Evolutionary conservation across 2,888 invertebrate genomes (phyloP).

Genomic region (Ophion obscuratus): DNA sequence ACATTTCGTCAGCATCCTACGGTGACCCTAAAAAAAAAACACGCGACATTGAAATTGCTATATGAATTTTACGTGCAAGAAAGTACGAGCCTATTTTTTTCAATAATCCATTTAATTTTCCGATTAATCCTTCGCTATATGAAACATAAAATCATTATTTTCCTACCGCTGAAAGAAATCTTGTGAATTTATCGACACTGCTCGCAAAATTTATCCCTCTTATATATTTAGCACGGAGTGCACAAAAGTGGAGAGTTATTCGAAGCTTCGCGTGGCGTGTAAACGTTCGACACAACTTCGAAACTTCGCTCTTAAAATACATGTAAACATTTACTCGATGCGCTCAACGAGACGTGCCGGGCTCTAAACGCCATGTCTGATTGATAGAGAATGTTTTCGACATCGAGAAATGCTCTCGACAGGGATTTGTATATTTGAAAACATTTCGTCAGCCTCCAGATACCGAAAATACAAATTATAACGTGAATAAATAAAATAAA

Average conservation of each 20-base stretch:
- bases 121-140: background rate
- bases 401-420: slow-evolving; percentile 5
- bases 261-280: slow-evolving; percentile 30
- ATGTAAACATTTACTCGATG: slow-evolving; percentile 47
- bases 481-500: background rate
- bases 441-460: background rate
- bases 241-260: slow-evolving; percentile 20
- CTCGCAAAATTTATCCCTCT: background rate
- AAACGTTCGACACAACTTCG: slow-evolving; percentile 29
- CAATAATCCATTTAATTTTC: too few species aligned
- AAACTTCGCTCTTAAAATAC: slow-evolving; percentile 35
- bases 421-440: background rate
- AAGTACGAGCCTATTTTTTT: background rate
- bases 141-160: background rate
- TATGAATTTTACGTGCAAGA: background rate
- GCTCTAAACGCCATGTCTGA: slow-evolving; percentile 17
- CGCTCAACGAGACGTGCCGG: background rate
- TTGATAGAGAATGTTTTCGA: slow-evolving; percentile 11
- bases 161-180: background rate
- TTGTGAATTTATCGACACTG: background rate
- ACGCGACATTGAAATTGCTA: background rate
- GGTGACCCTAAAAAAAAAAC: slow-evolving; percentile 68
- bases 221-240: slow-evolving; percentile 5
- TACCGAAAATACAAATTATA: background rate
- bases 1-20: slow-evolving; percentile 72